phyloP scores from a whole-genome alignment of 2,888 invertebrate species.

The Odontocolon sp. region DNA sequence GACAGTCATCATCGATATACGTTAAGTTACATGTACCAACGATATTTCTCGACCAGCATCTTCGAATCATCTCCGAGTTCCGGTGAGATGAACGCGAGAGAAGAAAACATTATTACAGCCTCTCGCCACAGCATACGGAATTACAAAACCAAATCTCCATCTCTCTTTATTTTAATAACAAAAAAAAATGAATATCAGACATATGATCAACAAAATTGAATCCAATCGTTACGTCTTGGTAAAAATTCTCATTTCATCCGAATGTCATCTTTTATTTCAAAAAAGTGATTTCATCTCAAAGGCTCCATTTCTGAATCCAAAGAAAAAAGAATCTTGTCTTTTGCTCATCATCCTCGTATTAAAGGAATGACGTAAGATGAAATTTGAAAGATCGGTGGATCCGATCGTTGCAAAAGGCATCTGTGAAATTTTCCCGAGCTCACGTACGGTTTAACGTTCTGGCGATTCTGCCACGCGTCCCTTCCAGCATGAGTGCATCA shows the following conservation, averaged over 20 bases:
- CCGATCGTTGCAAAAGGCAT: background rate
- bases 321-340: too few relatives aligned
- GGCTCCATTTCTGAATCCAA: too few relatives aligned
- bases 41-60: slow-evolving; percentile 29
- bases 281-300: too few relatives aligned
- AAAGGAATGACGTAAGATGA: too few relatives aligned
- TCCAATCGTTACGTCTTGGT: too few relatives aligned
- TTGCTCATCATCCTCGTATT: too few relatives aligned
- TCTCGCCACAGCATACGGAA: slow-evolving; percentile 3
- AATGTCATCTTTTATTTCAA: too few relatives aligned
- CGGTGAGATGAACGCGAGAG: slow-evolving; percentile 25
- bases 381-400: too few relatives aligned
- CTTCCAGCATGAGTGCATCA: background rate
- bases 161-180: too few relatives aligned
- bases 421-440: background rate
- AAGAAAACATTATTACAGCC: slow-evolving; percentile 44
- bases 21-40: slow-evolving; percentile 40
- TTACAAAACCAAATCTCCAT: background rate
- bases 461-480: slow-evolving; percentile 56
- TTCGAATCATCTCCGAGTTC: slow-evolving; percentile 52
- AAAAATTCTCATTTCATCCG: too few relatives aligned
- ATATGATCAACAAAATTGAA: too few relatives aligned
- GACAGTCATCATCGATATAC: slow-evolving; percentile 57
- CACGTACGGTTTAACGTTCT: slow-evolving; percentile 38
- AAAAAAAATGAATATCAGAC: too few relatives aligned